Percentiles rank a stretch among this genome's conserved stretches.
These are phyloP conservation scores for Saguinus midas DNA, from an alignment of 2,113 vertebrate species.

Conservation along the genomic window DNA sequence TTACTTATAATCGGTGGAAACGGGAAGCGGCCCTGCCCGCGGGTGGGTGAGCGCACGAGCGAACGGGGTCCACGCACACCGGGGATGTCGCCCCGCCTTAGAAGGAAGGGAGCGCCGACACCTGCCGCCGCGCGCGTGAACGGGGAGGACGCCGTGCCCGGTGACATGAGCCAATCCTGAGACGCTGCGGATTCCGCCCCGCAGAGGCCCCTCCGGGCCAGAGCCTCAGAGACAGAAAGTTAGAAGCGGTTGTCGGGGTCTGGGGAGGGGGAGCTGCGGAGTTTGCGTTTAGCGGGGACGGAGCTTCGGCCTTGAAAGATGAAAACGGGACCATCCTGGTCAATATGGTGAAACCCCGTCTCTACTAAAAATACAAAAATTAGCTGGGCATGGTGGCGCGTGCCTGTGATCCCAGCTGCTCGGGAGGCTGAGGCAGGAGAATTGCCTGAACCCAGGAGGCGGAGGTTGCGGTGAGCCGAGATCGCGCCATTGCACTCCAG, in stretches of 20 bases:
- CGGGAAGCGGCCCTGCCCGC: neutral
- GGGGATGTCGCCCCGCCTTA: neutral
- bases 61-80: neutral
- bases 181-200: neutral
- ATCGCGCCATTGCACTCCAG: too few species aligned
- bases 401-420: too few species aligned
- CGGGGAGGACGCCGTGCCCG: too few species aligned
- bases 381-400: too few species aligned
- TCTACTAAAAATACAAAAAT: too few species aligned
- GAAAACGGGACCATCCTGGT: neutral
- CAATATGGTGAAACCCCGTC: too few species aligned
- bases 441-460: too few species aligned
- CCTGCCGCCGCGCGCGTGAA: rapidly evolving
- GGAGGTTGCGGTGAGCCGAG: too few species aligned
- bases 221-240: rapidly evolving
- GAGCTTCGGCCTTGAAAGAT: neutral
- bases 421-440: too few species aligned
- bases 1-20: neutral
- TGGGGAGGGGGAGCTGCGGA: neutral
- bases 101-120: neutral
- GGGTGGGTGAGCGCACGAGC: rapidly evolving
- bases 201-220: rapidly evolving
- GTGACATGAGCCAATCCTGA: neutral
- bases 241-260: neutral
- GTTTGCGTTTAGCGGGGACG: neutral